A percentile compares a stretch with the other conserved stretches of the same genome.
Conservation (phyloP, 2,888 invertebrate species). For the Pediacus dermestoides region DNA sequence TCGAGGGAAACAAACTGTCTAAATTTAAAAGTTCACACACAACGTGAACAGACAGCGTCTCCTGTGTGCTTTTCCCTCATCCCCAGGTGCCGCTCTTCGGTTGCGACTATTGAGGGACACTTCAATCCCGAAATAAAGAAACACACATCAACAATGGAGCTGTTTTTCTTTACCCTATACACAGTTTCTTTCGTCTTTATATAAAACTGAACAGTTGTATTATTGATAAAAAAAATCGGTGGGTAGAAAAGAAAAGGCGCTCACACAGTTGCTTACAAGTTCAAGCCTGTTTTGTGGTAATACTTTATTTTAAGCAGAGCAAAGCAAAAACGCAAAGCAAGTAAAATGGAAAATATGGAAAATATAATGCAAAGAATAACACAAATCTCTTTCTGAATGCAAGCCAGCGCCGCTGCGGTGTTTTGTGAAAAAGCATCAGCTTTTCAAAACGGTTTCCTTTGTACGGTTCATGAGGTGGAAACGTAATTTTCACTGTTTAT, state of each 20-base stretch:
- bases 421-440: constrained; percentile 5
- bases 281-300: too few species aligned
- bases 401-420: not conserved
- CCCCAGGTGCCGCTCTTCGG: constrained; percentile 18
- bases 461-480: constrained; percentile 28
- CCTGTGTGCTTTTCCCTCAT: constrained; percentile 22
- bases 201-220: constrained; percentile 4
- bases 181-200: too few species aligned
- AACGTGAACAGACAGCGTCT: constrained; percentile 21
- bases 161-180: too few species aligned
- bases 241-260: too few species aligned
- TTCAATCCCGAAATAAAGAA: constrained; percentile 26
- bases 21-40: constrained; percentile 36
- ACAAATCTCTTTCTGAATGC: constrained; percentile 3
- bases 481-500: constrained; percentile 31
- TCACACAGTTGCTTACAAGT: too few species aligned
- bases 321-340: not conserved
- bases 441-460: constrained; percentile 19
- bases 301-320: not conserved
- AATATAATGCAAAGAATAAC: too few species aligned
- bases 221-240: constrained; percentile 4
- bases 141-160: constrained; percentile 13
- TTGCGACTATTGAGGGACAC: constrained; percentile 29
- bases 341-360: constrained; percentile 5
- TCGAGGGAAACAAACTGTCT: constrained; percentile 31